These are phyloP conservation scores for Chloropsis hardwickii DNA, from an alignment of 2,113 vertebrate species.

Conservation along the genomic window DNA sequence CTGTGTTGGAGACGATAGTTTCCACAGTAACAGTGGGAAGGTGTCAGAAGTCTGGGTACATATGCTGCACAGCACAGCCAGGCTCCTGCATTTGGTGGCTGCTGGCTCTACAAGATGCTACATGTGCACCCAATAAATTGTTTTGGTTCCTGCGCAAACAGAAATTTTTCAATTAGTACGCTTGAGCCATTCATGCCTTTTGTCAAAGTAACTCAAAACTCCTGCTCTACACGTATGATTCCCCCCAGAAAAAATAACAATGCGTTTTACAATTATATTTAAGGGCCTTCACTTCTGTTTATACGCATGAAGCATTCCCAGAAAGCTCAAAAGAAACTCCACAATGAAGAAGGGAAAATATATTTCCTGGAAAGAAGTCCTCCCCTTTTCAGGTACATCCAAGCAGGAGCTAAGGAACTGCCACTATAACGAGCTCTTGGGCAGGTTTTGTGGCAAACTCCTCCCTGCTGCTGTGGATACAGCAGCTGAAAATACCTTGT, in stretches of 20 bases:
- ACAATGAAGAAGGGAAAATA: not conserved
- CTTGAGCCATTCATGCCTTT: not conserved
- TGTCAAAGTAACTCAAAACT: not conserved
- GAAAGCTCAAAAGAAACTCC: not conserved
- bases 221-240: not conserved
- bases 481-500: not conserved
- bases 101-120: not conserved
- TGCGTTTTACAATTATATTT: not conserved
- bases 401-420: not conserved
- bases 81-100: not conserved
- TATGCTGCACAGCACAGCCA: not conserved
- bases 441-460: not conserved
- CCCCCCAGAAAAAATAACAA: not conserved
- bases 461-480: not conserved
- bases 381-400: not conserved
- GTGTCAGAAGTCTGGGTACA: not conserved
- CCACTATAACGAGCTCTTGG: not conserved
- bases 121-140: not conserved
- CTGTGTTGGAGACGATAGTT: not conserved
- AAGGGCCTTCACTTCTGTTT: not conserved
- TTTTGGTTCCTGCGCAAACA: not conserved
- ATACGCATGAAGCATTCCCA: not conserved
- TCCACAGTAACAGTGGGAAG: slow-evolving; percentile 32
- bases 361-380: not conserved
- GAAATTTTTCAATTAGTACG: not conserved